Evolutionary conservation across 2,888 invertebrate species (phyloP).

Genomic region (Luffia ferchaultella): DNA sequence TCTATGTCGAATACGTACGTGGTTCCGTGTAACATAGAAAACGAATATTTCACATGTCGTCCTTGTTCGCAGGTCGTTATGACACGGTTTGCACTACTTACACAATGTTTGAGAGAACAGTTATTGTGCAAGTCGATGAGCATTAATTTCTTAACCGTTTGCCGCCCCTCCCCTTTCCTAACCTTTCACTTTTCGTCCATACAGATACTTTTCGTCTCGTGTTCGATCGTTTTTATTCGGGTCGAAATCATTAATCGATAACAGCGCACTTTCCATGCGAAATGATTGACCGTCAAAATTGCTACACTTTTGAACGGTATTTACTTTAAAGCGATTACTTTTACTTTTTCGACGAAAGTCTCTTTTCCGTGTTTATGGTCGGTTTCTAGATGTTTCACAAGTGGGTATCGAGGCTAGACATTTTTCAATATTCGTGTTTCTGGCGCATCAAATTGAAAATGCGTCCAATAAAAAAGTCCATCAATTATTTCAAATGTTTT

Average conservation of each 20-base stretch:
- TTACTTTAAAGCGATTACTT: background rate
- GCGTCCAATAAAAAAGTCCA: too few species aligned
- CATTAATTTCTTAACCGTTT: background rate
- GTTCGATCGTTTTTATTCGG: slow-evolving; percentile 19
- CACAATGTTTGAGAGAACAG: background rate
- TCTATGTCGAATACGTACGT: too few species aligned
- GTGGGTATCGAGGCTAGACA: too few species aligned
- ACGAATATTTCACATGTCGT: too few species aligned
- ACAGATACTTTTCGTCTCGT: background rate
- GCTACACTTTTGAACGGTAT: slow-evolving; percentile 24
- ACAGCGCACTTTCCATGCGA: slow-evolving; percentile 34
- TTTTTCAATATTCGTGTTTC: too few species aligned
- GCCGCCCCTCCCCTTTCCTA: background rate
- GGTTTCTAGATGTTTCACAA: background rate
- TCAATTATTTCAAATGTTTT: too few species aligned
- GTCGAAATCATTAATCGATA: slow-evolving; percentile 29
- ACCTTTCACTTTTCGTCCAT: background rate
- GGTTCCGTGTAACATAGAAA: too few species aligned
- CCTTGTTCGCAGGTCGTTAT: background rate
- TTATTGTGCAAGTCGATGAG: background rate
- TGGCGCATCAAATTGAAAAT: too few species aligned
- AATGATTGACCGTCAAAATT: slow-evolving; percentile 28
- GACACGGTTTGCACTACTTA: background rate
- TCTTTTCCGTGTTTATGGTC: background rate
- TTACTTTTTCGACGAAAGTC: background rate